These are phyloP conservation scores for Philaenus spumarius DNA, from an alignment of 1,140 invertebrate species.

Conservation along the genomic window DNA sequence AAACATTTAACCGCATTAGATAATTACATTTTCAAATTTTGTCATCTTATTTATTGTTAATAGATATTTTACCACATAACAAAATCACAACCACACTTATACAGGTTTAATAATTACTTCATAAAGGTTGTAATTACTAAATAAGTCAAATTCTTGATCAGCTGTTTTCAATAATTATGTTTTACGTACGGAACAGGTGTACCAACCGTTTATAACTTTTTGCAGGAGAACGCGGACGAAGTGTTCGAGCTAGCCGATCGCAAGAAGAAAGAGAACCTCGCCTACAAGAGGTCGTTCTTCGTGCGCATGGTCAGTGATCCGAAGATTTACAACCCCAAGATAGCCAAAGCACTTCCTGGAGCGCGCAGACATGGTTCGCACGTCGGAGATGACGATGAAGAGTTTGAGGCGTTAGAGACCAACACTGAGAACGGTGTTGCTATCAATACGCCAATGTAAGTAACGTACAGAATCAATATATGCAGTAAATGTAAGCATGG, in stretches of 20 bases:
- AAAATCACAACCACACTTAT: too few relatives aligned
- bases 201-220: too few relatives aligned
- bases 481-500: background rate
- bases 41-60: too few relatives aligned
- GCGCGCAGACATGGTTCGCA: conserved; percentile 38
- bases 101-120: background rate
- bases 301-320: conserved; percentile 96
- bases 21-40: too few relatives aligned
- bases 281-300: conserved; percentile 89
- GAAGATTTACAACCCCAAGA: conserved; percentile 89
- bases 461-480: background rate
- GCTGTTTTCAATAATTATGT: background rate
- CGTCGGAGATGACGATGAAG: conserved; percentile 23
- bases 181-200: too few relatives aligned
- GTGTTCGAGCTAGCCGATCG: conserved; percentile 56
- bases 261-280: conserved; percentile 63
- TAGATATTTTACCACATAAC: too few relatives aligned
- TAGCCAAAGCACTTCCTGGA: conserved; percentile 59
- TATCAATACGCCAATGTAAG: conserved; percentile 23
- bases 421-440: conserved; percentile 14
- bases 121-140: background rate
- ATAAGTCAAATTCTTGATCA: too few relatives aligned
- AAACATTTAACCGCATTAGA: too few relatives aligned
- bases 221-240: conserved; percentile 58
- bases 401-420: conserved; percentile 24